phyloP scores from a whole-genome alignment of 2,797 vertebrate genomes.

The Tangara arthus region DNA sequence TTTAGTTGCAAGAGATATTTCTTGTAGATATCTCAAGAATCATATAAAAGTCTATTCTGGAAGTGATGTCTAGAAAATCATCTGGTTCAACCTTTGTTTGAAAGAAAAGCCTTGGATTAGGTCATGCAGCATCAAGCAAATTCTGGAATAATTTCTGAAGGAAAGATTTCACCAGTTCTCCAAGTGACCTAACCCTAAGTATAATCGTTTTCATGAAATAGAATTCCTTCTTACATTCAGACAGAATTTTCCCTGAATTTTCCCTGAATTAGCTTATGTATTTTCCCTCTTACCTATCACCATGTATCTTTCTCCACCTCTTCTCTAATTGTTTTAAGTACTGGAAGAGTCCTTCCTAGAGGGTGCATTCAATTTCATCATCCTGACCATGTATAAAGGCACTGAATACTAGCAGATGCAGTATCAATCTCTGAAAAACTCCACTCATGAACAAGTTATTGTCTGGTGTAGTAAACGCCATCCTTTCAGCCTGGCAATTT shows the following conservation, averaged over 20 bases:
- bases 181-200: background rate
- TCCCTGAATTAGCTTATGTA: background rate
- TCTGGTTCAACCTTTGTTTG: background rate
- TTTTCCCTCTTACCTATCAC: background rate
- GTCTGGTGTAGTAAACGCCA: background rate
- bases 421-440: background rate
- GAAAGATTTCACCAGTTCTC: background rate
- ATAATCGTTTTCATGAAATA: background rate
- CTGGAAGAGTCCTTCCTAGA: background rate
- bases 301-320: background rate
- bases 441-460: background rate
- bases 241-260: background rate
- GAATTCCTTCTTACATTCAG: background rate
- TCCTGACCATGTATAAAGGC: fast-evolving
- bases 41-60: background rate
- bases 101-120: background rate
- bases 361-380: background rate
- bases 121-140: background rate
- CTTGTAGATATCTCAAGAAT: background rate
- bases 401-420: background rate
- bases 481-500: background rate
- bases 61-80: background rate
- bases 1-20: background rate
- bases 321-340: background rate
- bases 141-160: background rate